These are phyloP conservation scores for Drosophila arizonae DNA, from an alignment of 1,140 invertebrate species.

Conservation along the genomic window DNA sequence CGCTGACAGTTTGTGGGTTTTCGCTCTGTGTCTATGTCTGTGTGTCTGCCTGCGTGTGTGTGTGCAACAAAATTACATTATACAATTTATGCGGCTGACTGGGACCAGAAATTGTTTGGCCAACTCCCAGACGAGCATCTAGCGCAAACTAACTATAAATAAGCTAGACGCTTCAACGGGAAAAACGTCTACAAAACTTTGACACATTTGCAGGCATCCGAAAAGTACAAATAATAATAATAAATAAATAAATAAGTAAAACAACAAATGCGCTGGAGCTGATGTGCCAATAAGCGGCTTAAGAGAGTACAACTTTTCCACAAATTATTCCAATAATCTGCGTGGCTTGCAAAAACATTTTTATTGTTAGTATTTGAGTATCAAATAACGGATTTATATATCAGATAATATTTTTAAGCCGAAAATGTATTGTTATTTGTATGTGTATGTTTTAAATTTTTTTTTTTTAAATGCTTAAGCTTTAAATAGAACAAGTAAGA, in stretches of 20 bases:
- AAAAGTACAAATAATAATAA: not conserved
- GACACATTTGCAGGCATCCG: constrained; percentile 2
- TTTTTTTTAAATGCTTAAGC: too few relatives aligned
- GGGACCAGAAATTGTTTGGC: constrained; percentile 54
- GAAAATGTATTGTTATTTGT: too few relatives aligned
- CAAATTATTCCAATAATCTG: constrained; percentile 26
- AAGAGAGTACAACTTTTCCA: constrained; percentile 23
- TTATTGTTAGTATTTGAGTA: not conserved
- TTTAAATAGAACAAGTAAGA: too few relatives aligned
- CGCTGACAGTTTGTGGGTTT: constrained; percentile 77
- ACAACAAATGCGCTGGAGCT: not conserved
- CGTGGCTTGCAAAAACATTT: not conserved
- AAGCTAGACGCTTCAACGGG: constrained; percentile 19
- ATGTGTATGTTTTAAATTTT: too few relatives aligned
- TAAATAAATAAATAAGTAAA: not conserved
- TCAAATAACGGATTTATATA: not conserved
- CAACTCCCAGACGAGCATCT: constrained; percentile 30
- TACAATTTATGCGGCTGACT: constrained; percentile 79
- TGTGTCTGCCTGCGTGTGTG: constrained; percentile 23
- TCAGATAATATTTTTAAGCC: not conserved
- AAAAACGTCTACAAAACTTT: constrained; percentile 4
- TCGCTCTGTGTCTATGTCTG: constrained; percentile 16
- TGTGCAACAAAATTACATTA: constrained; percentile 72
- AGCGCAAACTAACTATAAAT: constrained; percentile 44
- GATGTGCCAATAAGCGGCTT: constrained; percentile 34